Base-by-base conservation (phyloP, 64 coral and sea anemone species). In the Dendrophyllia cribrosa region DNA sequence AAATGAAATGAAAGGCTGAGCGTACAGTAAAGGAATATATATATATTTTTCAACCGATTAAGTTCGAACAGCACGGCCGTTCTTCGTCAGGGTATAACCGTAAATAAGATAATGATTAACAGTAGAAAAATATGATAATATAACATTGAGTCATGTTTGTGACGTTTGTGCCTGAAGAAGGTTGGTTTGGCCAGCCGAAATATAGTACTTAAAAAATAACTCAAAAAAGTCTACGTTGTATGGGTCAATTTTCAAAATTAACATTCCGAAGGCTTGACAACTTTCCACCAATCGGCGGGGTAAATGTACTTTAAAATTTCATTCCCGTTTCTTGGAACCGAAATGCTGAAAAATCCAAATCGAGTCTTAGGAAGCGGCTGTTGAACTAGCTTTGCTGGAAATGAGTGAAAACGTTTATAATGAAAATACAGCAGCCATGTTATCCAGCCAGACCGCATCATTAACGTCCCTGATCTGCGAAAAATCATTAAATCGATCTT, bases 291-390 rank as follows among this genome's bases (percentile, higher is more conserved):
- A 22, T 90, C 43, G 2, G 64, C 7, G n/a, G 61, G 88, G 49
- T 90, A 90, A 0, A 90, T n/a, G n/a, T 80, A 80, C 11, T 90
- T 90, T 3, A 90, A 66, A 12, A 90, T 25, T 55, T 90, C 88
- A 7, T 70, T 70, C 23, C 67, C 67, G 25, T 12, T 6, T 12
- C 67, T 70, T 24, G 67, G 67, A 20, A 12, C 67, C 9, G 21
- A 70, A 70, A 70, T 70, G 67, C 3, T 70, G 9, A 70, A 70
- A 70, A 70, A 70, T 2, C 67, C 67, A 70, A 34, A 70, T 70
- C 12, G 67, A 70, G 22, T 70, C 11, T 70, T 23, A 13, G 67
- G 67, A 10, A 70, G 22, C 3, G 67, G 67, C 7, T 70, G 5
- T 70, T 70, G n/a, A 70, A 70, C 22, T 12, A 70, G 67, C 67